Percentiles rank a stretch among this genome's conserved stretches.
These are phyloP conservation scores for Montipora foliosa DNA, from an alignment of 64 coral and sea anemone species.

Conservation along the genomic window DNA sequence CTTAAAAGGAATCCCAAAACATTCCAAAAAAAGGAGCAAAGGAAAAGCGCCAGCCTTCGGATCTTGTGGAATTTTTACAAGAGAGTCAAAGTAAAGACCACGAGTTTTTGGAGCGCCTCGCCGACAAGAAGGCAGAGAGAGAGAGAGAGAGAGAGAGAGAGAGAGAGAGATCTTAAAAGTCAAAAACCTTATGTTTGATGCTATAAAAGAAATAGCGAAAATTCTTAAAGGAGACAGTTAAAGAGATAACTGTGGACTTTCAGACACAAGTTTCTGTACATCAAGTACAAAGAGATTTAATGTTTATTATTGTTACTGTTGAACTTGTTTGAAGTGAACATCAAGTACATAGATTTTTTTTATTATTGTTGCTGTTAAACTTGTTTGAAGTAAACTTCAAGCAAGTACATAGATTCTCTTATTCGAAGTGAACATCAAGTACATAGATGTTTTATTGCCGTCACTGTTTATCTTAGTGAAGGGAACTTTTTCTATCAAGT, in stretches of 20 bases:
- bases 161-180: conserved; percentile 61
- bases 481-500: too few relatives aligned
- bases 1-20: too few relatives aligned
- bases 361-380: too few relatives aligned
- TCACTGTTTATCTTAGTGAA: too few relatives aligned
- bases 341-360: too few relatives aligned
- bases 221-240: conserved; percentile 59
- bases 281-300: not conserved
- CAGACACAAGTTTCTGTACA: conserved; percentile 60
- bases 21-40: conserved; percentile 22
- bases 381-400: too few relatives aligned
- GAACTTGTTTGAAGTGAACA: too few relatives aligned
- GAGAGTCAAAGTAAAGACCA: conserved; percentile 59
- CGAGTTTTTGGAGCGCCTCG: conserved; percentile 43
- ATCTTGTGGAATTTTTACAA: conserved; percentile 56
- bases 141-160: conserved; percentile 18
- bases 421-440: too few relatives aligned
- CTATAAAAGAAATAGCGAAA: conserved; percentile 52
- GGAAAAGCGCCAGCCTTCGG: conserved; percentile 7
- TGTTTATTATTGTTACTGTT: not conserved
- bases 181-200: conserved; percentile 62
- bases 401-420: too few relatives aligned
- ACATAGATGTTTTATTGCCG: not conserved
- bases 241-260: conserved; percentile 48
- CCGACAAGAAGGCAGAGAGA: not conserved